These are phyloP conservation scores for Gouania willdenowi DNA, from an alignment of 2,797 vertebrate species.

Conservation along the genomic window DNA sequence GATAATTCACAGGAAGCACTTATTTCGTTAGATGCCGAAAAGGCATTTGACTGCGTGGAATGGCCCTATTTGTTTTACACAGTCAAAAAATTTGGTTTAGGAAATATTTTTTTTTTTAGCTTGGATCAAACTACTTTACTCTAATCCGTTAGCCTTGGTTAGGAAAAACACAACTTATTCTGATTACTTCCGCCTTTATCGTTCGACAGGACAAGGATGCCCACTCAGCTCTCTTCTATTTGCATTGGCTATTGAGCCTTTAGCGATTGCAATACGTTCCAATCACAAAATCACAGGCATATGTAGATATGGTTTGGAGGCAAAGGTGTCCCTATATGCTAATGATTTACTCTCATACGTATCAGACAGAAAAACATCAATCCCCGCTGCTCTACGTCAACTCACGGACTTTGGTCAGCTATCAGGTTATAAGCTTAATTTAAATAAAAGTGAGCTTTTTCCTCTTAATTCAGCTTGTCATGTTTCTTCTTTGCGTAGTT, in stretches of 20 bases:
- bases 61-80: background rate
- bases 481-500: background rate
- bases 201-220: conserved; percentile 1
- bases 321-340: background rate
- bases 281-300: background rate
- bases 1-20: background rate
- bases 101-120: no score
- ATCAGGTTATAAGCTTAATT: background rate
- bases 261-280: background rate
- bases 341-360: background rate
- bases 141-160: background rate
- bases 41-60: background rate
- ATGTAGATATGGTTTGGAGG: background rate
- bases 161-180: conserved; percentile 2
- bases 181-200: conserved; percentile 1
- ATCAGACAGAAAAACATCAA: background rate
- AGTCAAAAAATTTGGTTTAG: no score
- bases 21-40: background rate
- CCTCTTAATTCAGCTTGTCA: background rate
- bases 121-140: conserved; percentile 7
- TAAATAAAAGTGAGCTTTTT: background rate
- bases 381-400: background rate
- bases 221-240: background rate
- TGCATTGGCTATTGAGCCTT: background rate
- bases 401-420: background rate